Evolutionary conservation across 64 coral and sea anemone species (phyloP).

Genomic region (Acropora yongei): DNA sequence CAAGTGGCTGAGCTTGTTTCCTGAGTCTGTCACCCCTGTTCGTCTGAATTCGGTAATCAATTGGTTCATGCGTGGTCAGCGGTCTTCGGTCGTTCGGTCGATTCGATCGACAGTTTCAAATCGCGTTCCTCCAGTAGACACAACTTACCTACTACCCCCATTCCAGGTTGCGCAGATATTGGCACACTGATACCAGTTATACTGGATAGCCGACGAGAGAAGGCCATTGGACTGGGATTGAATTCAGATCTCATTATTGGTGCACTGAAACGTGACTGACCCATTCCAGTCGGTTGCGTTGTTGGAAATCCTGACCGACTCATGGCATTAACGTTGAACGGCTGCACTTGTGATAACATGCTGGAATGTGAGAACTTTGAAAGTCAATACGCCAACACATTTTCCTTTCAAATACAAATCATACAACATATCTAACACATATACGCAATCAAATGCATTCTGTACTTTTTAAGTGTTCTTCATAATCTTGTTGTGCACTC

Average conservation of each 20-base stretch:
- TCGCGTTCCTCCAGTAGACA: background rate
- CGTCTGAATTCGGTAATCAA: background rate
- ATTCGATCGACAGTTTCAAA: background rate
- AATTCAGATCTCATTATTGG: slow-evolving; percentile 5
- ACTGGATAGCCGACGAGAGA: slow-evolving; percentile 50
- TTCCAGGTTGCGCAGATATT: slow-evolving; percentile 37
- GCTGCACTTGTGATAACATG: slow-evolving; percentile 4
- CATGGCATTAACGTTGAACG: slow-evolving; percentile 5
- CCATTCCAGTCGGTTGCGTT: background rate
- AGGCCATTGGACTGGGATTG: slow-evolving; percentile 39
- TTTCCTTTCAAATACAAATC: background rate
- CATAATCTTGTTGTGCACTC: no score
- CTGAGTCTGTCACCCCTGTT: background rate
- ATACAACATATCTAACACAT: no score
- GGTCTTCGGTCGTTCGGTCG: no score
- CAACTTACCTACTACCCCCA: slow-evolving; percentile 62
- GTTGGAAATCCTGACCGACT: background rate
- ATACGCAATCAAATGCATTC: no score
- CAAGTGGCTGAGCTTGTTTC: background rate
- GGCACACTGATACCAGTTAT: slow-evolving; percentile 75
- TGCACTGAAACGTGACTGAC: slow-evolving; percentile 9
- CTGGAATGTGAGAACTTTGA: background rate
- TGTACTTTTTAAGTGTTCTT: no score
- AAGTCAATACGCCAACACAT: background rate
- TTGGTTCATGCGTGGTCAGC: background rate